Conservation (phyloP, 2,888 invertebrate genomes). For the Adela reaumurella region DNA sequence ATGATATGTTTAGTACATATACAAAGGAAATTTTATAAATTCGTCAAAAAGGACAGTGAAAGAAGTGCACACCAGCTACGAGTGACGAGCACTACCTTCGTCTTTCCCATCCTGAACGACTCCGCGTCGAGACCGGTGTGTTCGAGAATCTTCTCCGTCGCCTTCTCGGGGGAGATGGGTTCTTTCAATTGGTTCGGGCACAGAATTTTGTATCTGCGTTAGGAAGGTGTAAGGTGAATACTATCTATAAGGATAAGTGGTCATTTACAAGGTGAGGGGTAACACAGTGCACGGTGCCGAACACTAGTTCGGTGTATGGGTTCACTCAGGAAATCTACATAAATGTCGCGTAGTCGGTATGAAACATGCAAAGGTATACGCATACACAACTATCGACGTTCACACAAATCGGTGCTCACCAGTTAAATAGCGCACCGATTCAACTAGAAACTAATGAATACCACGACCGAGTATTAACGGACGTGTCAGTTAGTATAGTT, state of each 20-base stretch:
- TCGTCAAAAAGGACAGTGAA: neutral
- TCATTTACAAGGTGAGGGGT: neutral
- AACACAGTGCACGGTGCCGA: neutral
- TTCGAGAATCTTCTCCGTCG: slow-evolving; percentile 79
- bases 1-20: too few relatives aligned
- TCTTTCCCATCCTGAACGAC: slow-evolving; percentile 92
- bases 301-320: too few relatives aligned
- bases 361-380: too few relatives aligned
- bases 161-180: slow-evolving; percentile 70
- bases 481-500: neutral
- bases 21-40: too few relatives aligned
- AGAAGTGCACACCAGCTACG: neutral
- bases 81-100: slow-evolving; percentile 87
- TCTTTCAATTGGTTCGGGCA: slow-evolving; percentile 85
- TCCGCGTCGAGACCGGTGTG: slow-evolving; percentile 83
- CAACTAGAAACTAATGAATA: neutral
- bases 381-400: too few relatives aligned
- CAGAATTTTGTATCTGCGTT: slow-evolving; percentile 98
- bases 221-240: slow-evolving; percentile 10
- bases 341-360: too few relatives aligned
- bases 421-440: neutral
- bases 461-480: neutral
- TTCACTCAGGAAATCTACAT: too few relatives aligned
- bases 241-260: neutral
- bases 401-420: neutral